phyloP scores from a whole-genome alignment of 2,888 invertebrate genomes.

The Agonopterix subpropinquella region DNA sequence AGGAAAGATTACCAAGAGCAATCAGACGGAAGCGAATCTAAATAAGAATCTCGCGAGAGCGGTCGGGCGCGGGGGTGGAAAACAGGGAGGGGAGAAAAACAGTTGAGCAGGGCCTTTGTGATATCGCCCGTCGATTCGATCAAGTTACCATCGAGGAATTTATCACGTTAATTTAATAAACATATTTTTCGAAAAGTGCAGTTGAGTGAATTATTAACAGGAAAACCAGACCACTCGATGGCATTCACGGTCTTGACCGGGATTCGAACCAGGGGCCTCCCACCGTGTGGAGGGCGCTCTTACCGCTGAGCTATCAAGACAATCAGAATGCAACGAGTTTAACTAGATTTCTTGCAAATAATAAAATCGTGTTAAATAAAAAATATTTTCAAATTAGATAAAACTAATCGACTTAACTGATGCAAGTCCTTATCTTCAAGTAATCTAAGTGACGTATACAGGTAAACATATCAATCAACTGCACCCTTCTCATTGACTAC shows the following conservation, averaged over 20 bases:
- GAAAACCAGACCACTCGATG: constrained; percentile 32
- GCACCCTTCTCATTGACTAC: too few relatives aligned
- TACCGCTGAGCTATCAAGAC: constrained; percentile 75
- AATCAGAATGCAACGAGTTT: constrained; percentile 48
- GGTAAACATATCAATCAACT: too few relatives aligned
- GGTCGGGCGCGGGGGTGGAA: constrained; percentile 52
- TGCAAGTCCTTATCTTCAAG: too few relatives aligned
- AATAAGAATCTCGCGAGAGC: constrained; percentile 75
- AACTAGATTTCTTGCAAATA: constrained; percentile 18
- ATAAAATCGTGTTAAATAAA: too few relatives aligned
- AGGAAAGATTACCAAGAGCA: constrained; percentile 75
- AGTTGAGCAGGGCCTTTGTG: constrained; percentile 62
- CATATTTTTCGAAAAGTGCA: constrained; percentile 34
- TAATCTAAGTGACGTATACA: too few relatives aligned
- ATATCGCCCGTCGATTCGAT: constrained; percentile 60
- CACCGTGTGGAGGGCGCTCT: constrained; percentile 64
- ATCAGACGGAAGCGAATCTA: constrained; percentile 77
- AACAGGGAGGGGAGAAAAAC: constrained; percentile 49
- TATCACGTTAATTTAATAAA: constrained; percentile 53
- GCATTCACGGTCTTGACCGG: constrained; percentile 70
- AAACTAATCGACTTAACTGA: too few relatives aligned
- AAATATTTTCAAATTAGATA: too few relatives aligned
- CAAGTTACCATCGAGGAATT: constrained; percentile 61
- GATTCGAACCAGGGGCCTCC: constrained; percentile 72
- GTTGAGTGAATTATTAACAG: constrained; percentile 22